Conservation (phyloP, 2,888 invertebrate genomes). For the Melieria omissa region DNA sequence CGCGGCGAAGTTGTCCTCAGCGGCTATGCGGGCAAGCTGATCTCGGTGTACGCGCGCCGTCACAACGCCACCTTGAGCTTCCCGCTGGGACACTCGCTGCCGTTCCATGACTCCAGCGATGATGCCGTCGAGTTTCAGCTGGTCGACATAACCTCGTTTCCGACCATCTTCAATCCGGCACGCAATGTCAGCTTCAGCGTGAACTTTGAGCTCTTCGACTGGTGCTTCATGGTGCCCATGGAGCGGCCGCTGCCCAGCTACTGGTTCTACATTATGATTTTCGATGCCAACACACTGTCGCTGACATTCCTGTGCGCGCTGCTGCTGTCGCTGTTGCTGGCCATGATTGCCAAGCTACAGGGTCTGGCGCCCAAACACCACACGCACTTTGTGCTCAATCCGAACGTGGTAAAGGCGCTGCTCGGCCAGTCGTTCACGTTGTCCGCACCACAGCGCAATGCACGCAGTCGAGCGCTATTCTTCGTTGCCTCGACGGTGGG, state of each 20-base stretch:
- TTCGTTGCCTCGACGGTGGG: slow-evolving; percentile 39
- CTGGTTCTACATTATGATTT: slow-evolving; percentile 36
- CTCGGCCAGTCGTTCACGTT: slow-evolving; percentile 38
- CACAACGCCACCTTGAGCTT: slow-evolving; percentile 38
- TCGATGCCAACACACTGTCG: slow-evolving; percentile 20
- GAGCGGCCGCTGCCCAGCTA: slow-evolving; percentile 39
- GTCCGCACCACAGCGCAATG: slow-evolving; percentile 1
- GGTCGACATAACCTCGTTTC: slow-evolving; percentile 38
- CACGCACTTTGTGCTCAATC: slow-evolving; percentile 34
- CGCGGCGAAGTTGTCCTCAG: slow-evolving; percentile 23
- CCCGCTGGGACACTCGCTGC: slow-evolving; percentile 8
- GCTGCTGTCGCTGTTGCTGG: slow-evolving; percentile 30
- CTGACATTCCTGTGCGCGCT: slow-evolving; percentile 24
- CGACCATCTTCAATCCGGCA: background rate
- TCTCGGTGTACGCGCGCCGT: slow-evolving; percentile 35
- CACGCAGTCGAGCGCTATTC: slow-evolving; percentile 28
- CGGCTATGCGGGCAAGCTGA: slow-evolving; percentile 36
- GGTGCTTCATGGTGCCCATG: slow-evolving; percentile 31
- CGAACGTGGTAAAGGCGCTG: slow-evolving; percentile 35
- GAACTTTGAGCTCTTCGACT: slow-evolving; percentile 24
- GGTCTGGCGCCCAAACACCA: background rate
- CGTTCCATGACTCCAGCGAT: background rate
- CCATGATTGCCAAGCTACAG: slow-evolving; percentile 1
- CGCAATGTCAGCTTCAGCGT: slow-evolving; percentile 24
- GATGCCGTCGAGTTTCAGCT: slow-evolving; percentile 23